Evolutionary conservation across 2,797 vertebrate genomes (phyloP).

Genomic region (Mareca penelope): DNA sequence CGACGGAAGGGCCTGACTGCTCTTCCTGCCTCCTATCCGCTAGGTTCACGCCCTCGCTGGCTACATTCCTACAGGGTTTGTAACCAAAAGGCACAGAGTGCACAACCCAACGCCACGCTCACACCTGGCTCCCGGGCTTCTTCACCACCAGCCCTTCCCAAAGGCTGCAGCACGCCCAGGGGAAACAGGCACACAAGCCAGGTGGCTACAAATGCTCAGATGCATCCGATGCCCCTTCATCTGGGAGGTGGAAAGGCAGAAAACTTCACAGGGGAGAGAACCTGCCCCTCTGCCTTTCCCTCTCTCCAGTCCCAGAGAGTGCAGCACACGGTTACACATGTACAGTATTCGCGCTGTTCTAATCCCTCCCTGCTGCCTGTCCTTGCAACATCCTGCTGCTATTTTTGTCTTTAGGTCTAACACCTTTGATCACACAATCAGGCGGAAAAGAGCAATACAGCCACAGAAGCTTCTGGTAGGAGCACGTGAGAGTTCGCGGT

Average conservation of each 20-base stretch:
- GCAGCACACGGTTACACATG: accelerated
- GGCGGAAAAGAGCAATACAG: background rate
- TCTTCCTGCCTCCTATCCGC: slow-evolving; percentile 41
- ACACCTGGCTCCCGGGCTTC: background rate
- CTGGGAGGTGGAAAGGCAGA: background rate
- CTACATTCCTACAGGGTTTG: slow-evolving; percentile 8
- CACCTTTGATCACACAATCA: background rate
- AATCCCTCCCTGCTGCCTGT: accelerated
- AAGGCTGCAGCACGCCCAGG: background rate
- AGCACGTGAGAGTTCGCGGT: background rate
- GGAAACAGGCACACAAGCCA: accelerated
- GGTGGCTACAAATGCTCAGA: background rate
- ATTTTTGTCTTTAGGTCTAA: background rate
- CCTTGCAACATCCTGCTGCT: background rate
- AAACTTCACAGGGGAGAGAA: accelerated
- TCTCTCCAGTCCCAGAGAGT: background rate
- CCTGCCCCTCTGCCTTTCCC: background rate
- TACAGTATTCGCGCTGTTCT: background rate
- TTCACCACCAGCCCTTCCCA: background rate
- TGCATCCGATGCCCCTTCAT: accelerated
- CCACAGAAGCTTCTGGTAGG: accelerated
- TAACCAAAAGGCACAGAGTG: background rate
- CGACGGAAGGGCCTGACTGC: background rate
- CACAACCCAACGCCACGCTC: background rate
- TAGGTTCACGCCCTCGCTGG: slow-evolving; percentile 32